Conservation (phyloP, 1,140 invertebrate species). For the Pseudomyrmex concolor region DNA sequence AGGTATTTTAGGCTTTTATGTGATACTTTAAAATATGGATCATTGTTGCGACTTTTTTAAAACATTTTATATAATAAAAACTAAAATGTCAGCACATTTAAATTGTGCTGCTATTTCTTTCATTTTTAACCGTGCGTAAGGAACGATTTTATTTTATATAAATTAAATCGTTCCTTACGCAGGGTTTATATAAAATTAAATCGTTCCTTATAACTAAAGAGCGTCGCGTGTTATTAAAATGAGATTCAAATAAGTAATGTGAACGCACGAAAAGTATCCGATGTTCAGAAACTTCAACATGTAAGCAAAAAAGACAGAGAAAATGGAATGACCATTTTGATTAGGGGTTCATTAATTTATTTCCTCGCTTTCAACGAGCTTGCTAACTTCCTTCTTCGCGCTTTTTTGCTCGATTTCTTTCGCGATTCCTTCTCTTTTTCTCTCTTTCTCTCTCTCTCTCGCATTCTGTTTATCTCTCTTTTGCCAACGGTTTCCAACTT, state of each 20-base stretch:
- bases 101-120: background rate
- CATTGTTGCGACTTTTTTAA: background rate
- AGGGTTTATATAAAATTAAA: constrained; percentile 34
- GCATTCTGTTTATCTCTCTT: background rate
- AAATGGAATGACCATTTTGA: constrained; percentile 49
- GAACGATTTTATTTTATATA: too few relatives aligned
- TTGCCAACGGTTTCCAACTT: background rate
- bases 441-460: background rate
- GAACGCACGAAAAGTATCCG: constrained; percentile 6
- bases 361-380: constrained; percentile 57
- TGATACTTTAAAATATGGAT: background rate
- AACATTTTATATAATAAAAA: background rate
- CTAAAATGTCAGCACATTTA: background rate
- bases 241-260: constrained; percentile 10
- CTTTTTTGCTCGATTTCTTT: constrained; percentile 42
- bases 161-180: too few relatives aligned
- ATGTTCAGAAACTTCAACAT: constrained; percentile 25
- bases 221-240: constrained; percentile 7
- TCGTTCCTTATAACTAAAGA: background rate
- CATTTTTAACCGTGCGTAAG: constrained; percentile 6
- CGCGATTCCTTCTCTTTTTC: background rate
- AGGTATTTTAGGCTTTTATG: background rate
- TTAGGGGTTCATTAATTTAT: constrained; percentile 59
- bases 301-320: constrained; percentile 27
- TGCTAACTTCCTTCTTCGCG: constrained; percentile 51